Evolutionary conservation across 2,888 invertebrate genomes (phyloP).

Genomic region (Maniola hyperantus): DNA sequence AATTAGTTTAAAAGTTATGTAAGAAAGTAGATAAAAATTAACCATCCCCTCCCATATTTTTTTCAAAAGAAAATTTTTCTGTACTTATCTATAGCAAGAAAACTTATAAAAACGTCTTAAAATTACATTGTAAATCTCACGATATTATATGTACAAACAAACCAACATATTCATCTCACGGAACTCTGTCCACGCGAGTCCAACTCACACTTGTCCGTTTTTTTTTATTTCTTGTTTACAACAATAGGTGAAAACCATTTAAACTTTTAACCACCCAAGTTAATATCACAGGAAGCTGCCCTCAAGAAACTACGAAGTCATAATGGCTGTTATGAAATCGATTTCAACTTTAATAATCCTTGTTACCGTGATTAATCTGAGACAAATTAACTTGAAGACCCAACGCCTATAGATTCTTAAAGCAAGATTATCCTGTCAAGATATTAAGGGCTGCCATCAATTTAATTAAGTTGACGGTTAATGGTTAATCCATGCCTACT

Average conservation of each 20-base stretch:
- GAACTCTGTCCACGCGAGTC: too few relatives aligned
- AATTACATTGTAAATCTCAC: too few relatives aligned
- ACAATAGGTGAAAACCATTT: background rate
- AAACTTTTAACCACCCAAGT: background rate
- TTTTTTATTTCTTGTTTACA: background rate
- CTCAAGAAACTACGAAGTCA: background rate
- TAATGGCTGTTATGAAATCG: constrained; percentile 7
- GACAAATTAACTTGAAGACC: constrained; percentile 9
- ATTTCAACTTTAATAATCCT: constrained; percentile 12
- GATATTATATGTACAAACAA: too few relatives aligned
- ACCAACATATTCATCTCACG: too few relatives aligned
- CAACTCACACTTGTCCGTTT: background rate
- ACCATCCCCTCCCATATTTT: too few relatives aligned
- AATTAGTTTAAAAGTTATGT: too few relatives aligned
- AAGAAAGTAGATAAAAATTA: too few relatives aligned
- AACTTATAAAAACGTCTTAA: too few relatives aligned
- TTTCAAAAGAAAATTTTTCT: too few relatives aligned
- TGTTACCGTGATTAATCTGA: constrained; percentile 5
- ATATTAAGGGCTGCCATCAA: constrained; percentile 13
- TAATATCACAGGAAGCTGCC: background rate
- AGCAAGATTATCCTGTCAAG: constrained; percentile 16
- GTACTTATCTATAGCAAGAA: too few relatives aligned
- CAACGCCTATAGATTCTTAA: constrained; percentile 14
- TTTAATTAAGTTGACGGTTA: constrained; percentile 19
- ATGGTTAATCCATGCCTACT: background rate